phyloP scores from a whole-genome alignment of 2,888 invertebrate species.

The Zaprionus bogoriensis region DNA sequence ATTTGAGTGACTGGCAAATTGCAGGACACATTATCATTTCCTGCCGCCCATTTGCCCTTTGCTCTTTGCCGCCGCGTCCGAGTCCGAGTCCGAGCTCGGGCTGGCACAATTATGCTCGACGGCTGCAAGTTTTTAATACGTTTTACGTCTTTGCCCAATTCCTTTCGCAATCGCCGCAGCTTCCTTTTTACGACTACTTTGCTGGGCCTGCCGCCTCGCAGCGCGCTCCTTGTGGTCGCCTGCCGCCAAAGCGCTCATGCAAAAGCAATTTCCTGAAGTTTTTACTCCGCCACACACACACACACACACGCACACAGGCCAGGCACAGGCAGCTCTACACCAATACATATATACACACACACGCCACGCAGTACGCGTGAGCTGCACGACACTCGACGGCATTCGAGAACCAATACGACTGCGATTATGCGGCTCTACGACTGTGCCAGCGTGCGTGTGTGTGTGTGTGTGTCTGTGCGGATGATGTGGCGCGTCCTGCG shows the following conservation, averaged over 20 bases:
- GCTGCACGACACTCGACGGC: constrained; percentile 53
- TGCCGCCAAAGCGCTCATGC: constrained; percentile 65
- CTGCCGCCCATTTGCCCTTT: no score
- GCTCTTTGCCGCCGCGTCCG: no score
- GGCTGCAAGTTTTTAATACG: constrained; percentile 25
- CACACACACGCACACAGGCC: constrained; percentile 14
- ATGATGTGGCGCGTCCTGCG: constrained; percentile 36
- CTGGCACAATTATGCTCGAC: neutral
- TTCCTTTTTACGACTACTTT: constrained; percentile 61
- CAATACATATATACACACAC: constrained; percentile 29
- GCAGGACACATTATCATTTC: constrained; percentile 30
- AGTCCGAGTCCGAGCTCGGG: no score
- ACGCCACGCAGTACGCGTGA: constrained; percentile 51
- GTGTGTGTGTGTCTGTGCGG: constrained; percentile 18
- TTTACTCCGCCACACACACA: constrained; percentile 50
- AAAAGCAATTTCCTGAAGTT: constrained; percentile 79
- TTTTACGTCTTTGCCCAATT: constrained; percentile 45
- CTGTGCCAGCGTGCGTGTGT: constrained; percentile 8
- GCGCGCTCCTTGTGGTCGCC: no score
- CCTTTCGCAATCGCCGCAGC: constrained; percentile 64
- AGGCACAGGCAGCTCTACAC: constrained; percentile 43
- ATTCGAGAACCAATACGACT: constrained; percentile 67
- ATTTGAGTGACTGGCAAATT: constrained; percentile 43
- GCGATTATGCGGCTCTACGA: constrained; percentile 59
- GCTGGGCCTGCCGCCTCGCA: neutral